Conservation (phyloP, 2,113 vertebrate genomes). For the Bothrops jararaca region DNA sequence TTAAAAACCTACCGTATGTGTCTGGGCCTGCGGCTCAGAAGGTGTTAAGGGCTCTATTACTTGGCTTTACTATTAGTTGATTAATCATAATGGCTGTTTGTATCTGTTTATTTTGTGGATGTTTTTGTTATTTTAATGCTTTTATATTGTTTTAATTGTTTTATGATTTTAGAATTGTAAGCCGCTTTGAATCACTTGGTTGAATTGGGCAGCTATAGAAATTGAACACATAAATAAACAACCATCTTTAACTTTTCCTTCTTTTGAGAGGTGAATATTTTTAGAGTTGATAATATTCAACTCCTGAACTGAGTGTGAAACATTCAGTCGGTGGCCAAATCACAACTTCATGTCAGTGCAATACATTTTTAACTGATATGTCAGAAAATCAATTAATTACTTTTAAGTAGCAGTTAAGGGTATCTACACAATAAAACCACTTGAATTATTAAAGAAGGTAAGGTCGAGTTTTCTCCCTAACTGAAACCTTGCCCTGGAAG, state of each 20-base stretch:
- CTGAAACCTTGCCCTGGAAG: slow-evolving; percentile 44
- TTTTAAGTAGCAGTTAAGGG: slow-evolving; percentile 94
- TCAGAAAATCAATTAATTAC: slow-evolving; percentile 99
- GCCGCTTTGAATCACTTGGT: not conserved
- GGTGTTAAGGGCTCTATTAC: not conserved
- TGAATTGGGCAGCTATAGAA: not conserved
- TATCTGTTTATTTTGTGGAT: not conserved
- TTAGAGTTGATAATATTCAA: slow-evolving; percentile 55
- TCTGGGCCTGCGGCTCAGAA: not conserved
- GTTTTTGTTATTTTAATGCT: not conserved
- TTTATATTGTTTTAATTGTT: not conserved
- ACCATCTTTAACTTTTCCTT: slow-evolving; percentile 54
- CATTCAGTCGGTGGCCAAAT: slow-evolving; percentile 54
- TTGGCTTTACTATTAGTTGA: not conserved
- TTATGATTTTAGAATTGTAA: not conserved
- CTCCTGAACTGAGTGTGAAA: slow-evolving; percentile 54
- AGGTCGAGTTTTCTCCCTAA: slow-evolving; percentile 62
- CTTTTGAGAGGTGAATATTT: slow-evolving; percentile 64
- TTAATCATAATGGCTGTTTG: not conserved
- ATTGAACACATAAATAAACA: not conserved
- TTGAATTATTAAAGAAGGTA: slow-evolving; percentile 93
- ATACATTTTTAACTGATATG: slow-evolving; percentile 89
- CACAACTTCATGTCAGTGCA: slow-evolving; percentile 78
- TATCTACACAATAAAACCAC: slow-evolving; percentile 80
- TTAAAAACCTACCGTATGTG: not conserved